Percentiles rank a stretch among this genome's conserved stretches.
These are phyloP conservation scores for Peromyscus attwateri DNA, from an alignment of 2,797 vertebrate genomes.

Conservation along the genomic window DNA sequence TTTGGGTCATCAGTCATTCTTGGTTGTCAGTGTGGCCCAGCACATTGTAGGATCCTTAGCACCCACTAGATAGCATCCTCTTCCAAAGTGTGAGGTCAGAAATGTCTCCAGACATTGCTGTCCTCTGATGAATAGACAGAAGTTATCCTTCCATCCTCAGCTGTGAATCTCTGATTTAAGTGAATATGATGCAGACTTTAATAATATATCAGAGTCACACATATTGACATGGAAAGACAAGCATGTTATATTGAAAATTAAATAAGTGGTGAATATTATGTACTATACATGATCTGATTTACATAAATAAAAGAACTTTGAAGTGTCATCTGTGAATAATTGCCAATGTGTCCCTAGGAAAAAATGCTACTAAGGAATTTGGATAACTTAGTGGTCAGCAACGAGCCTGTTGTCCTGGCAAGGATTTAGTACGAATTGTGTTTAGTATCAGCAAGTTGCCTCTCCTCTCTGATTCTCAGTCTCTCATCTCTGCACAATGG, in stretches of 20 bases:
- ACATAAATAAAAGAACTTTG: constrained; percentile 49
- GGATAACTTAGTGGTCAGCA: neutral
- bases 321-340: constrained; percentile 18
- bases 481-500: neutral
- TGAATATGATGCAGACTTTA: constrained; percentile 34
- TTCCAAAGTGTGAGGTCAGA: constrained; percentile 6
- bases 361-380: neutral
- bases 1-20: neutral
- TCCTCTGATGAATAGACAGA: neutral
- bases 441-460: neutral
- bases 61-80: neutral
- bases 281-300: constrained; percentile 4
- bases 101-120: neutral
- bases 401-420: neutral
- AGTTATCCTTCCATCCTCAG: neutral
- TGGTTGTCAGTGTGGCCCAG: neutral
- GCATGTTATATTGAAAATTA: neutral
- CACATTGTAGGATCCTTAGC: neutral
- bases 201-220: constrained; percentile 25
- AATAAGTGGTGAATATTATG: neutral
- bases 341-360: neutral
- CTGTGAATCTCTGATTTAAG: constrained; percentile 19
- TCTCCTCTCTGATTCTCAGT: constrained; percentile 1
- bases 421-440: neutral
- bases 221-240: constrained; percentile 17